Base-by-base conservation (phyloP, 2,888 invertebrate species). In the Thymelicus acteon region DNA sequence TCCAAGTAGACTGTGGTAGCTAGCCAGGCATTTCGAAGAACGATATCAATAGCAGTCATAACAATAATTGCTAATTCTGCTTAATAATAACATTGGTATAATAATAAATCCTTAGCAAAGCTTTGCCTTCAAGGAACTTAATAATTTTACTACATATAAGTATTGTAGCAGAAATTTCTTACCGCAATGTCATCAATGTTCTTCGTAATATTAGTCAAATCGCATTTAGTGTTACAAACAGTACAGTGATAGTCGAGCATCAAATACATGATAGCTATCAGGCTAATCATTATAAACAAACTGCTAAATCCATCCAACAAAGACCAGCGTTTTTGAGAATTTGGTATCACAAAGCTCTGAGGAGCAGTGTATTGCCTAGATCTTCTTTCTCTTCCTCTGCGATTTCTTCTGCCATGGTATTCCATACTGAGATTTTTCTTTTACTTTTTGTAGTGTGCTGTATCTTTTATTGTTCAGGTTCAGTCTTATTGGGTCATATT, bases 181-280 rank as follows among this genome's bases (percentile, higher is more conserved):
- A 92, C 92, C 80, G 87, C 77, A 60, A 92, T 87, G 44, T 87
- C 83, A 39, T 87, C 81, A 66, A 93, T 84, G 71, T 78, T 85
- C 73, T 77, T 86, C 0, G 85, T 82, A 19, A 93, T 79, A 54
- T 78, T 81, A 8, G 77, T 79, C 8, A 88, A 63, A 63, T 89
- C 80, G 71, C 76, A 82, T 74, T 82, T 87, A 1, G 81, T 73
- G 13, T 63, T 78, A 72, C 90, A 91, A 39, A 79, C 78, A 31
- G 60, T 80, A 70, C 87, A 90, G 54, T 91, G 89, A 66, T 86
- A 82, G 15, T 91, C 87, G 39, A 91, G 72, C 83, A 90, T 85
- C 39, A 90, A 44, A 72, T 87, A 91, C 4, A 89, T 81, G 0
- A 89, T 71, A 1, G 80, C 83, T 48, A 90, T 75, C 0, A 92